These are phyloP conservation scores for Potamarius usumacintae DNA, from an alignment of 2,113 vertebrate genomes.

Conservation along the genomic window DNA sequence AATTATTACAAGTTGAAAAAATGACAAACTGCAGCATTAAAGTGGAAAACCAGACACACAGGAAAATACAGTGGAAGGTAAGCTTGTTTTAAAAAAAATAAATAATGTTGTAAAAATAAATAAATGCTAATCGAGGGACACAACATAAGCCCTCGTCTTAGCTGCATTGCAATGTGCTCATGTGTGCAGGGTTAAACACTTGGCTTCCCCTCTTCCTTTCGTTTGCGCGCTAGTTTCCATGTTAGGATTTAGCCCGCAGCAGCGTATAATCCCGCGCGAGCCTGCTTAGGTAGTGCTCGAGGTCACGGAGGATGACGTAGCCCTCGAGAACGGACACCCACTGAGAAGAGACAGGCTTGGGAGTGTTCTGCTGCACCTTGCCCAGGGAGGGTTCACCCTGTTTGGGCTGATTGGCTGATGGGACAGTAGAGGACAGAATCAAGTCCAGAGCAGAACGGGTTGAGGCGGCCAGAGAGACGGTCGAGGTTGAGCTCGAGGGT, in stretches of 20 bases:
- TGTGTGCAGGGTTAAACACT: background rate
- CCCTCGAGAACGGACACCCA: slow-evolving; percentile 69
- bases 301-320: slow-evolving; percentile 73
- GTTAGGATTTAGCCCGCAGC: slow-evolving; percentile 55
- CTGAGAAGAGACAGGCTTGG: background rate
- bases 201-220: background rate
- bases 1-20: background rate
- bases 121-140: background rate
- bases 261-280: slow-evolving; percentile 72
- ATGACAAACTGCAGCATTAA: background rate
- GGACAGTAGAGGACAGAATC: background rate
- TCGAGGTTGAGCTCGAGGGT: background rate
- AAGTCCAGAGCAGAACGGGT: background rate
- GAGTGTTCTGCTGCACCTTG: background rate
- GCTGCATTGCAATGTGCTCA: slow-evolving; percentile 16
- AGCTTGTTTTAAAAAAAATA: slow-evolving; percentile 14
- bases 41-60: background rate
- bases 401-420: background rate
- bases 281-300: slow-evolving; percentile 71
- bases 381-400: background rate
- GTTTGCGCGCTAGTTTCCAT: background rate
- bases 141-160: background rate
- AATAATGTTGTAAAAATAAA: slow-evolving; percentile 10
- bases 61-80: background rate
- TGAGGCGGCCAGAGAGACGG: background rate